A percentile compares a stretch with the other conserved stretches of the same genome.
phyloP scores from a whole-genome alignment of 2,797 vertebrate genomes.

The Chromobotia macracanthus region DNA sequence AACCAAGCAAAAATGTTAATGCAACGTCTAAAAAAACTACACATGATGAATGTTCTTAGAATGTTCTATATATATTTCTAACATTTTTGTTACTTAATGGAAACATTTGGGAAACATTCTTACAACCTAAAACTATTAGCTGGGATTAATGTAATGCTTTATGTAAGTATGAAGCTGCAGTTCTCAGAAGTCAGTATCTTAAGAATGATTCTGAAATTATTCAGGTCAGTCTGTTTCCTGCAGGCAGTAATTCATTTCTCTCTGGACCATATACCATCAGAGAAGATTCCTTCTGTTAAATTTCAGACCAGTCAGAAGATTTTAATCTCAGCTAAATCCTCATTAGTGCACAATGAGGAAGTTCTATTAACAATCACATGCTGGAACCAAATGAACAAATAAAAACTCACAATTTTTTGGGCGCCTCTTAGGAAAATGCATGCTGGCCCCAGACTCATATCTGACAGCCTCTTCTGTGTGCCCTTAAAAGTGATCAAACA shows the following conservation, averaged over 20 bases:
- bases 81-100: too few species aligned
- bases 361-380: background rate
- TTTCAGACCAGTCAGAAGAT: too few species aligned
- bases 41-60: too few species aligned
- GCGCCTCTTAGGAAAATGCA: slow-evolving; percentile 78
- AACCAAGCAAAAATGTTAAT: too few species aligned
- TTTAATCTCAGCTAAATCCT: background rate
- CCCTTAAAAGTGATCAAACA: background rate
- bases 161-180: background rate
- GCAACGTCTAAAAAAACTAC: too few species aligned
- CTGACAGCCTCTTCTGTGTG: background rate
- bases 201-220: background rate
- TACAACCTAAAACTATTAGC: too few species aligned
- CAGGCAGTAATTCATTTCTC: too few species aligned
- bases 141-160: slow-evolving; percentile 1
- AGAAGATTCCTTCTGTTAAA: too few species aligned
- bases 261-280: background rate
- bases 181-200: background rate
- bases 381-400: background rate
- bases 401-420: slow-evolving; percentile 68
- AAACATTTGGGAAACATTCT: too few species aligned
- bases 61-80: too few species aligned
- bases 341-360: background rate
- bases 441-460: slow-evolving; percentile 71
- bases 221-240: too few species aligned